These are phyloP conservation scores for Poeciliopsis infans DNA, from an alignment of 2,797 vertebrate genomes.

Conservation along the genomic window DNA sequence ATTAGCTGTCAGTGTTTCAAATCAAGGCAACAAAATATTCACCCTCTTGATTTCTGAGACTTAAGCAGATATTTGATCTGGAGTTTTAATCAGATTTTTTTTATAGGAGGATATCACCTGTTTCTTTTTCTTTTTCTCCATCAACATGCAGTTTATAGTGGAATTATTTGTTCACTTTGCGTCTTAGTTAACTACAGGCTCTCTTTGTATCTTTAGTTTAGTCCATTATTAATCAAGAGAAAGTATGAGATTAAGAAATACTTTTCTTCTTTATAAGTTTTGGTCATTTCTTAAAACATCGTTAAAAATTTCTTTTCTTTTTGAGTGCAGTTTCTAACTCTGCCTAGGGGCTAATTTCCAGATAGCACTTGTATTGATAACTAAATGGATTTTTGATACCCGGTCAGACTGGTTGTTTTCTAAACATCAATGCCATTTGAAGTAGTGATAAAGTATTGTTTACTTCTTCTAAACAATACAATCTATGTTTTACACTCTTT, in stretches of 20 bases:
- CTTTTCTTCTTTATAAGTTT: background rate
- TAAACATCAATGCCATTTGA: background rate
- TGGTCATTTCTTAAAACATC: background rate
- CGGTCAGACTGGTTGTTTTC: background rate
- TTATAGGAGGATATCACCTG: background rate
- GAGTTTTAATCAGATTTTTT: background rate
- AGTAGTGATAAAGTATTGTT: background rate
- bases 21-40: background rate
- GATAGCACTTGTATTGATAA: no score
- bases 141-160: background rate
- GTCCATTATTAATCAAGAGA: background rate
- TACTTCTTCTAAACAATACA: background rate
- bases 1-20: background rate
- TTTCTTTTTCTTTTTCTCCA: background rate
- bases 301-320: background rate
- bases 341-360: background rate
- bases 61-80: background rate
- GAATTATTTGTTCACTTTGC: background rate
- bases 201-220: background rate
- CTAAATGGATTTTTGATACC: background rate
- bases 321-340: background rate
- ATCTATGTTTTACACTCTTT: background rate
- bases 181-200: background rate
- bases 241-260: background rate
- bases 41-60: background rate